Evolutionary conservation across 2,113 vertebrate genomes (phyloP), one percentile per base, ranked within the genome.

Genomic region (Trinectes maculatus): DNA sequence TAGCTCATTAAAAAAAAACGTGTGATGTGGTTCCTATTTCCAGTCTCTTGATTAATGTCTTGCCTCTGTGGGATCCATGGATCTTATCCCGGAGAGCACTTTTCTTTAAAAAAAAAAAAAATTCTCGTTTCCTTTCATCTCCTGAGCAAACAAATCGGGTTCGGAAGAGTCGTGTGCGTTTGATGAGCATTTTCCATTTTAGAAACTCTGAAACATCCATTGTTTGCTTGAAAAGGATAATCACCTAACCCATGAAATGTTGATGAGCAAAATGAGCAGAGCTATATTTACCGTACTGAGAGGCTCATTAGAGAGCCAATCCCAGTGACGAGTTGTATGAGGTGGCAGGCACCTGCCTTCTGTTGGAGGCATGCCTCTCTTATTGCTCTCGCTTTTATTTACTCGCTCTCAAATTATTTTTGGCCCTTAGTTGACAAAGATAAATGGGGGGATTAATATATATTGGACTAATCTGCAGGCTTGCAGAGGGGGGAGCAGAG

Each of bases 381-480:
- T 91, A 91, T 90, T 90, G 82, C 87, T 33, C 73, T 80, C 82
- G 79, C 91, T 91, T 93, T 93, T 96, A 93, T 98, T 98, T 96
- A 94, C 95, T 94, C 92, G 91, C 88, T 91, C 83, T 85, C 91
- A 93, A 96, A 95, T 95, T 94, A 96, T 97, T 97, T 91, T 94
- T 92, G 93, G 93, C 93, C 91, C 92, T 94, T 90, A 90, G 93
- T 95, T 98, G 96, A 96, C 96, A 96, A 95, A 97, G 96, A 96
- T 98, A 97, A 98, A 97, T 95, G 95, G 90, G 86, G 92, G 95
- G 96, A 99, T 99, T 98, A 99, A 97, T 97, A 96, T 94, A 96
- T 96, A 98, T 98, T 96, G 95, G 93, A 95, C 93, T 92, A 96
- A 93, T 94, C 93, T 94, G 84, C 47, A 89, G 92, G 88, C 91